A percentile compares a stretch with the other conserved stretches of the same genome.
Evolutionary conservation across 1,140 invertebrate species (phyloP).

Genomic region (Psix sp.): DNA sequence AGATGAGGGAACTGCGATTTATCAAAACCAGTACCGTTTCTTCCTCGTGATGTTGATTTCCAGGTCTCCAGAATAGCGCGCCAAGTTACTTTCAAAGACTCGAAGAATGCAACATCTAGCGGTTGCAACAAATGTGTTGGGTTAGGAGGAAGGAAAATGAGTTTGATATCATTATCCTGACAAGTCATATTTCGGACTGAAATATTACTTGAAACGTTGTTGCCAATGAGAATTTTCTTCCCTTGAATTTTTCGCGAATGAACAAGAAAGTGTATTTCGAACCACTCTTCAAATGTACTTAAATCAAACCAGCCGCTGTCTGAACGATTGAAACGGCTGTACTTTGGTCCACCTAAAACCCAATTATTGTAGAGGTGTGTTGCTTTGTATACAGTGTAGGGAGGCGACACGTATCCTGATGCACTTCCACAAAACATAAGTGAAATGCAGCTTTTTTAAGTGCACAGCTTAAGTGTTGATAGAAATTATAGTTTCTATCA

Average conservation of each 20-base stretch:
- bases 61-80: background rate
- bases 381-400: conserved; percentile 70
- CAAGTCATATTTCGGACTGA: conserved; percentile 8
- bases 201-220: conserved; percentile 20
- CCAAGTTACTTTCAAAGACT: conserved; percentile 8
- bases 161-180: conserved; percentile 14
- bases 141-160: conserved; percentile 18
- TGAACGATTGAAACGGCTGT: conserved; percentile 64
- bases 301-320: conserved; percentile 66
- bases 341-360: conserved; percentile 62
- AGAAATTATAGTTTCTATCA: too few species aligned
- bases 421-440: conserved; percentile 17
- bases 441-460: conserved; percentile 10
- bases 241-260: conserved; percentile 37
- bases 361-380: conserved; percentile 66
- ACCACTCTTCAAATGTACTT: conserved; percentile 67
- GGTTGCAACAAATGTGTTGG: conserved; percentile 19
- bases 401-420: conserved; percentile 23
- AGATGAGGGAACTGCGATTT: conserved; percentile 7
- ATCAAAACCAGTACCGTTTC: background rate
- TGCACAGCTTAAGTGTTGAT: too few species aligned
- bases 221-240: conserved; percentile 41
- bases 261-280: conserved; percentile 54
- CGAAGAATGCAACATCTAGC: conserved; percentile 22
- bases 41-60: conserved; percentile 7